Conservation (phyloP, 1,140 invertebrate genomes). For the Bombus waltoni region DNA sequence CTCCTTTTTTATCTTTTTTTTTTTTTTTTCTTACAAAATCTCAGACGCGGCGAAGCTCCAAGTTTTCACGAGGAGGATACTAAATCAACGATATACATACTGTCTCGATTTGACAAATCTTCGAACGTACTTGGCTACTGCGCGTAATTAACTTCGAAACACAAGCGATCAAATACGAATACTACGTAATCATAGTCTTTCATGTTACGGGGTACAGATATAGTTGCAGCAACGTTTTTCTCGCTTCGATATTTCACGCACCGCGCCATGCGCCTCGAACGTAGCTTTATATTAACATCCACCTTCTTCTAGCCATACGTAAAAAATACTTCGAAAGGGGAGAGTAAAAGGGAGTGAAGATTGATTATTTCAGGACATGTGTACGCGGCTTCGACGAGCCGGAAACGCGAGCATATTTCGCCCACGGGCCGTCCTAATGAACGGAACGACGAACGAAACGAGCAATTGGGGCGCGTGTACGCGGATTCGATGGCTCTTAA, state of each 20-base stretch:
- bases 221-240: neutral
- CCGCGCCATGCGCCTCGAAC: neutral
- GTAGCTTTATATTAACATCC: neutral
- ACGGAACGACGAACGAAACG: constrained; percentile 54
- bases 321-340: neutral
- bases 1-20: neutral
- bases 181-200: neutral
- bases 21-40: too few relatives aligned
- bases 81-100: neutral
- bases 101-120: neutral
- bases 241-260: neutral
- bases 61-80: rapidly evolving
- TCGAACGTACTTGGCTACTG: neutral
- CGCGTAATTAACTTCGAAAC: neutral
- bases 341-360: constrained; percentile 27
- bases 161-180: neutral
- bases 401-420: constrained; percentile 55
- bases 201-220: neutral
- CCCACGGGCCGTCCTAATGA: constrained; percentile 64
- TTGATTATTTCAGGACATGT: constrained; percentile 55
- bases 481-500: constrained; percentile 63
- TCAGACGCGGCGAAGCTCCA: neutral
- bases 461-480: constrained; percentile 35
- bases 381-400: constrained; percentile 49
- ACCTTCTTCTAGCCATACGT: neutral